These are phyloP conservation scores for Eretmochelys imbricata DNA, from an alignment of 2,113 vertebrate species.

Conservation along the genomic window DNA sequence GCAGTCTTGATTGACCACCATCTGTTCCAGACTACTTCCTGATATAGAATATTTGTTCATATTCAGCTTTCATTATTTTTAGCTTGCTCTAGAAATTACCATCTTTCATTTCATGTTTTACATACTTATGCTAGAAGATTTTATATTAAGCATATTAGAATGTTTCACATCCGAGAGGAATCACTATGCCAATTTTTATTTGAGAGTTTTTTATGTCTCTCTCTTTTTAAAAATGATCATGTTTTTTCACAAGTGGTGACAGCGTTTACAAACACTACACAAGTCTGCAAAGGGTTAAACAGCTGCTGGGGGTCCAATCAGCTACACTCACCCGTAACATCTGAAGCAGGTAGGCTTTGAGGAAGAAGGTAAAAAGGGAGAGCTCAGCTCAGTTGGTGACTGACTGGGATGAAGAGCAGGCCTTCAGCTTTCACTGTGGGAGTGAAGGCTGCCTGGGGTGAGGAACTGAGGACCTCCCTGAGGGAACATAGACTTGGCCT, in stretches of 20 bases:
- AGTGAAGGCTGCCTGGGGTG: not conserved
- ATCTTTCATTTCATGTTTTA: constrained; percentile 61
- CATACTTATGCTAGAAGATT: constrained; percentile 67
- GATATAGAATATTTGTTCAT: constrained; percentile 25
- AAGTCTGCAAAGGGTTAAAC: not conserved
- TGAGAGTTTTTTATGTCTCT: constrained; percentile 41
- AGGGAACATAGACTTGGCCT: not conserved
- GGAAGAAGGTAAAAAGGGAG: not conserved
- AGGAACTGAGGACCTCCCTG: not conserved
- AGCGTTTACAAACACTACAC: not conserved
- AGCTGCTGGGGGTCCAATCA: not conserved
- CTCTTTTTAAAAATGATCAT: not conserved
- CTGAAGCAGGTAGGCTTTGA: not conserved
- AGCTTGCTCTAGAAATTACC: constrained; percentile 49
- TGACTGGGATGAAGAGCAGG: not conserved
- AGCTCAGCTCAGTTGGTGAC: not conserved
- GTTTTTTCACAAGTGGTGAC: not conserved
- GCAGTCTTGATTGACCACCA: constrained; percentile 30
- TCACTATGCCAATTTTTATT: constrained; percentile 58
- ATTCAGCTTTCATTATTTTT: constrained; percentile 58
- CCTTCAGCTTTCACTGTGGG: not conserved
- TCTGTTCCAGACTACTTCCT: constrained; percentile 15
- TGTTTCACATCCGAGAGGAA: constrained; percentile 66
- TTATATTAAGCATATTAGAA: constrained; percentile 67
- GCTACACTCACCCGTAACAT: not conserved